Conservation (phyloP, 2,797 vertebrate species). For the Bradypodion ventrale region DNA sequence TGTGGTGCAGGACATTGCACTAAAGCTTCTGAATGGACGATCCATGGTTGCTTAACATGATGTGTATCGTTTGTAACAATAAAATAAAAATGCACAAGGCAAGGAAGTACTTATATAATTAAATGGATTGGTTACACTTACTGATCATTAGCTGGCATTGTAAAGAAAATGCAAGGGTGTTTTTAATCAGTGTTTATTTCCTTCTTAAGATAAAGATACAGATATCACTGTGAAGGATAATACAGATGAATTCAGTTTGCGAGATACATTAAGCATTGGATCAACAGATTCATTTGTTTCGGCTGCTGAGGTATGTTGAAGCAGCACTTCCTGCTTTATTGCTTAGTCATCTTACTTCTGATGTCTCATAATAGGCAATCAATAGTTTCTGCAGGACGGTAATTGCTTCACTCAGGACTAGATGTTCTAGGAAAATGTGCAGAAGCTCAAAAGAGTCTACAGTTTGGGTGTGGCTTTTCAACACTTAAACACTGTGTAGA, state of each 20-base stretch:
- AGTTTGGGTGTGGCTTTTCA: not conserved
- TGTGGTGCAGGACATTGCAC: too few species aligned
- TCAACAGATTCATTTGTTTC: slow-evolving; percentile 94
- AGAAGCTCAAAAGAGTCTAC: not conserved
- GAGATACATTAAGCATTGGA: slow-evolving; percentile 87
- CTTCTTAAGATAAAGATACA: slow-evolving; percentile 81
- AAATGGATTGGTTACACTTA: not conserved
- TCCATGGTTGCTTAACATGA: too few species aligned
- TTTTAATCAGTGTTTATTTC: not conserved
- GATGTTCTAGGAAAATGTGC: not conserved
- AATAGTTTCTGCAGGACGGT: not conserved
- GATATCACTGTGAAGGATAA: slow-evolving; percentile 81
- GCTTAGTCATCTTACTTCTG: not conserved
- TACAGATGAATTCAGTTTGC: slow-evolving; percentile 81
- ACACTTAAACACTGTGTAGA: not conserved
- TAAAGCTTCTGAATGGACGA: too few species aligned
- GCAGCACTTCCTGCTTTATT: not conserved
- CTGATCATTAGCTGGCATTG: not conserved
- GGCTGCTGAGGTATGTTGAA: slow-evolving; percentile 86
- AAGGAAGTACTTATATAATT: not conserved
- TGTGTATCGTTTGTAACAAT: not conserved
- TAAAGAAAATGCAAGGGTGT: not conserved
- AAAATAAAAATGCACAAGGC: not conserved
- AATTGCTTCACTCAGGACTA: not conserved
- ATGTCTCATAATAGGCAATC: not conserved